Base-by-base conservation (phyloP, 2,888 invertebrate genomes). In the Monochamus alternatus region DNA sequence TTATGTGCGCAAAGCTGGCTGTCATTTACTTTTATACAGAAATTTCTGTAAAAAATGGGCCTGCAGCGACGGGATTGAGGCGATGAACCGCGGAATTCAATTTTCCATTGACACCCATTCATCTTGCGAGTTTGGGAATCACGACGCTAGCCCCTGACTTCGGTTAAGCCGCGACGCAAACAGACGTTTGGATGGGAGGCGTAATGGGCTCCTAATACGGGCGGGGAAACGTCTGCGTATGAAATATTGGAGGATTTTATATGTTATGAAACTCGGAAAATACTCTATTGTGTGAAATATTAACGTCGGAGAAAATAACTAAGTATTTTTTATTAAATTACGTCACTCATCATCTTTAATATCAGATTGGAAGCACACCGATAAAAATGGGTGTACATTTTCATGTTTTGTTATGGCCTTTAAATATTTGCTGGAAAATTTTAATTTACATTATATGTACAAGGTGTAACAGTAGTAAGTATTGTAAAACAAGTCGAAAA, bases 61-160 rank as follows among this genome's bases (percentile, higher is more conserved):
- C 83, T 81, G 84, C 83, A 85, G 80, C 80, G 82, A 84, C 84
- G 86, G 87, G 85, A 92, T 91, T 91, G 91, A 91, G 90, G 91
- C 92, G 91, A 92, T 92, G 91, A 91, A 92, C 91, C 92, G 90
- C 91, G 90, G 92, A 92, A 92, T 92, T 92, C 92, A 92, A 92
- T 92, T 92, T 92, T 91, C 92, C 91, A 92, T 92, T 91, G 91
- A 92, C 91, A 91, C 85, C 85, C 86, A 87, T 87, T 86, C 84
- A 85, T 87, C 87, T 86, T 85, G 80, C 78, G 74, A 70, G 75
- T 70, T 64, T 69, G 55, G 66, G 74, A 77, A 77, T 77, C 77
- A 72, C 72, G 72, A 14, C 64, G 62, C 63, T 71, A 51, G 62
- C 51, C 58, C 68, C 68, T 68, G 68, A 32, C 68, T 51, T 51